Conservation (phyloP, 2,888 invertebrate genomes). For the Spisula subtruncata region DNA sequence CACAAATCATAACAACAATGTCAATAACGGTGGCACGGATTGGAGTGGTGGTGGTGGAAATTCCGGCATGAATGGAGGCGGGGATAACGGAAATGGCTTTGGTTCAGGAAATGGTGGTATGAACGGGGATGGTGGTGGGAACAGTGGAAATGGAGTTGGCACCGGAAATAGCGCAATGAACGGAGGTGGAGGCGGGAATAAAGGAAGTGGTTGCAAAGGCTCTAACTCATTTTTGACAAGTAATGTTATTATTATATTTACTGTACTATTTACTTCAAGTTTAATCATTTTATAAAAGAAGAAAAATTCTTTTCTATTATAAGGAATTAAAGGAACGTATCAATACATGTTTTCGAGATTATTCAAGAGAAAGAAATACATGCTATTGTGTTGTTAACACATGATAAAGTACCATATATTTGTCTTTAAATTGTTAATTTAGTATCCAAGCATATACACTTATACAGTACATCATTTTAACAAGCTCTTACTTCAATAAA, state of each 20-base stretch:
- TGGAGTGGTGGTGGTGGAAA: not conserved
- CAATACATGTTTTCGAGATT: no score
- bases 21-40: constrained; percentile 19
- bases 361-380: no score
- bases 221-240: not conserved
- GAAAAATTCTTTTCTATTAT: no score
- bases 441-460: no score
- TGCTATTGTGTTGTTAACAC: no score
- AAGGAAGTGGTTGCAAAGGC: constrained; percentile 28
- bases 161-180: constrained; percentile 27
- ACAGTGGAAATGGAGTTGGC: constrained; percentile 27
- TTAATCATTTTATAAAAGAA: no score
- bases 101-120: constrained; percentile 24
- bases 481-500: no score
- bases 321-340: no score
- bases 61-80: constrained; percentile 7
- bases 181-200: not conserved
- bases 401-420: no score
- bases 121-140: not conserved
- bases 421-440: no score
- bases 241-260: not conserved
- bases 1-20: constrained; percentile 24
- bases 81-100: constrained; percentile 23
- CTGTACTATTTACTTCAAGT: no score
- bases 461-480: no score